These are phyloP conservation scores for Crocuta crocuta DNA, from an alignment of 2,113 vertebrate genomes.

Conservation along the genomic window DNA sequence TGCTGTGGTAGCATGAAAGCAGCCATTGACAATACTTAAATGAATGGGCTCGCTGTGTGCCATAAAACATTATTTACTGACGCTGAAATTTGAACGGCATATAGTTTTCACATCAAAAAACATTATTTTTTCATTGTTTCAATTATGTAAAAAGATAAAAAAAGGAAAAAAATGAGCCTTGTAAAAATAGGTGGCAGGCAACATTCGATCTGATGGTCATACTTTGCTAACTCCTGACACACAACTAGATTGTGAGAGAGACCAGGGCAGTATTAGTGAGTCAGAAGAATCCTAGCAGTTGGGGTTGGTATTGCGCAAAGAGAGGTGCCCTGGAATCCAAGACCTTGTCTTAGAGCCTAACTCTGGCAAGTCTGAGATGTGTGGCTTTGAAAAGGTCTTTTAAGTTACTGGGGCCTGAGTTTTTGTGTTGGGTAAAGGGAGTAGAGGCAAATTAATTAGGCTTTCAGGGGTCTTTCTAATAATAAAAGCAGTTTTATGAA, in stretches of 20 bases:
- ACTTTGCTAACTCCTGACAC: background rate
- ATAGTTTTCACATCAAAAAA: background rate
- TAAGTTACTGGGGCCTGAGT: background rate
- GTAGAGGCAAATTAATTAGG: background rate
- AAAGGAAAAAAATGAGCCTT: background rate
- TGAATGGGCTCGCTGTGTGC: background rate
- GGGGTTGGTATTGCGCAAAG: background rate
- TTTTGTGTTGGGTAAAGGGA: background rate
- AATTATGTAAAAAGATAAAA: background rate
- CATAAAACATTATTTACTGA: background rate
- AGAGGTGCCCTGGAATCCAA: background rate
- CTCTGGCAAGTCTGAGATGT: background rate
- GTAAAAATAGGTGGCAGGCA: background rate
- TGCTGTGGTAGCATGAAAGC: background rate
- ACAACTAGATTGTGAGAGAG: background rate
- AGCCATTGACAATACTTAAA: background rate
- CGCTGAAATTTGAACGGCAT: background rate
- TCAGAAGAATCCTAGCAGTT: too few relatives aligned
- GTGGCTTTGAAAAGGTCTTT: background rate
- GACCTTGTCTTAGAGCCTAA: background rate
- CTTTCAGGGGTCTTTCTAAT: background rate
- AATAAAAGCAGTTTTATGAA: background rate
- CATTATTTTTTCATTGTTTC: background rate
- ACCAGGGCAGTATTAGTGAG: background rate
- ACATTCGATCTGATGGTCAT: background rate